These are phyloP conservation scores for Neosilurus mollespiculum DNA, from an alignment of 2,797 vertebrate genomes.

Conservation along the genomic window DNA sequence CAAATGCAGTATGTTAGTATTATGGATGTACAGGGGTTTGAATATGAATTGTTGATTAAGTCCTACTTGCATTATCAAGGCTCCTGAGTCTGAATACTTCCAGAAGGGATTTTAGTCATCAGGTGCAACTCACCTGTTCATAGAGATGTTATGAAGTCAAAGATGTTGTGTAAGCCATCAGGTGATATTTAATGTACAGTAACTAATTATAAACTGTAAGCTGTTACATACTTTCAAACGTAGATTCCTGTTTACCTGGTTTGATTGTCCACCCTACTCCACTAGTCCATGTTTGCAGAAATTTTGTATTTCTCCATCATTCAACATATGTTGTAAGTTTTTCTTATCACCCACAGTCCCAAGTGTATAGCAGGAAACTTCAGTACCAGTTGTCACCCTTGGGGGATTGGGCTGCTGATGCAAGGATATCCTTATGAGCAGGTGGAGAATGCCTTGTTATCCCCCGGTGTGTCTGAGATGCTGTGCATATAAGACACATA, in stretches of 20 bases:
- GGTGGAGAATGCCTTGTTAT: slow-evolving; percentile 23
- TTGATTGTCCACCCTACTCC: not conserved
- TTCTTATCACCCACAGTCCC: slow-evolving; percentile 10
- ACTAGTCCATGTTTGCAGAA: not conserved
- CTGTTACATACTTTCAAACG: not conserved
- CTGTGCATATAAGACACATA: not conserved
- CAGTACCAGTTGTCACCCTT: slow-evolving; percentile 39
- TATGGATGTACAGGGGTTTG: not conserved
- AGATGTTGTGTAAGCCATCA: not conserved
- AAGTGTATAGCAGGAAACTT: not conserved
- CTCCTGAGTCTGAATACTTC: slow-evolving; percentile 5
- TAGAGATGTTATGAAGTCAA: slow-evolving; percentile 25
- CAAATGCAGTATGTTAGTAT: slow-evolving; percentile 31
- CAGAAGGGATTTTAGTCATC: slow-evolving; percentile 25
- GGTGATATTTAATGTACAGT: not conserved
- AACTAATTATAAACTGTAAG: slow-evolving; percentile 3
- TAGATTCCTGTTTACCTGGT: slow-evolving; percentile 15
- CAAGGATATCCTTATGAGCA: slow-evolving; percentile 37
- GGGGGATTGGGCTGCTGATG: slow-evolving; percentile 21
- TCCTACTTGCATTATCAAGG: slow-evolving; percentile 28
- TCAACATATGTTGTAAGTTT: slow-evolving; percentile 1
- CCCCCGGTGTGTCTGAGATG: slow-evolving; percentile 1
- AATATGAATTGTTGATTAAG: slow-evolving; percentile 31
- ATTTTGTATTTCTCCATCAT: not conserved
- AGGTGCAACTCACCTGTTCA: slow-evolving; percentile 30